Evolutionary conservation across 2,113 vertebrate species (phyloP), one percentile per base, ranked within the genome.

Genomic region (Cariama cristata): DNA sequence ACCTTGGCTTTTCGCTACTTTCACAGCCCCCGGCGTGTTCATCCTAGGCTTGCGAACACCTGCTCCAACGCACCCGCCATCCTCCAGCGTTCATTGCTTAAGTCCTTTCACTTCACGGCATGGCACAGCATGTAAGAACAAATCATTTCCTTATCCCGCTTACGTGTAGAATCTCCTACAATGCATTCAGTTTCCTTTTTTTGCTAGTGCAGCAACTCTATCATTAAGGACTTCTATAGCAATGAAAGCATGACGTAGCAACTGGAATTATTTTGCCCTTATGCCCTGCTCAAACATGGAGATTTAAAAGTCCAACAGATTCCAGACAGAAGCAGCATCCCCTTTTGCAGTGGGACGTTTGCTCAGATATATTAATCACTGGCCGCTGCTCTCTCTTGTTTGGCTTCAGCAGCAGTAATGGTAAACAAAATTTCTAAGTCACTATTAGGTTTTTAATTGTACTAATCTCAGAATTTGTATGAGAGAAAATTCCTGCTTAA

Each of bases 311-410:
- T 44, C 23, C 42, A 23, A 35, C 21, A 63, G 35, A 30, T 32
- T 74, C 15, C 8, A 30, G 56, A 27, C 28, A 56, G 30, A 12
- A 62, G 38, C 38, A 38, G 38, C 38, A 19, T 7, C 2, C 9
- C 32, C 20, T 67, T 71, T 12, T 56, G 11, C 79, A 33, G 23
- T 6, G 44, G 6, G 28, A 32, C 38, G 32, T 50, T 83, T 75
- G 53, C 49, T 72, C n/a, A 40, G 38, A 6, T n/a, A n/a, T 42
- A 16, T 67, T 79, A 53, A 79, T 63, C 26, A 32, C 0, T 63
- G 47, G 69, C 19, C 0, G 0, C 58, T 47, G 14, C 8, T 68
- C 32, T 33, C 32, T 58, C 60, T 20, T 6, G 14, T 69, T 71
- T 90, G 66, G 40, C 7, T 22, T 20, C 19, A 67, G 26, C 1